Conservation (phyloP, 2,113 vertebrate species). For the Sceloporus undulatus region DNA sequence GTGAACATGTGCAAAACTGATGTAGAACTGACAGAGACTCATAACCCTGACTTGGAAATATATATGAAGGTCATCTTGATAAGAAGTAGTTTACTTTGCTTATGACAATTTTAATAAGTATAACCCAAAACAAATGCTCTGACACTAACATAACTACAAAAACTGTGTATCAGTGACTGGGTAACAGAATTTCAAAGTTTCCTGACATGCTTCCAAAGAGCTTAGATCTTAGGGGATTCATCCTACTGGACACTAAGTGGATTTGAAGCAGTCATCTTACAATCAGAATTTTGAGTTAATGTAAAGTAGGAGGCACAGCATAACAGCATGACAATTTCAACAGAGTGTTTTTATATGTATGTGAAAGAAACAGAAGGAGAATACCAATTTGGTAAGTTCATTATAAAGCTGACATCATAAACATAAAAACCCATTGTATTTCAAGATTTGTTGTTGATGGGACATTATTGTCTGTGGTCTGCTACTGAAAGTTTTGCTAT, state of each 20-base stretch:
- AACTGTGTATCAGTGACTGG: not conserved
- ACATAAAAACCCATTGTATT: not conserved
- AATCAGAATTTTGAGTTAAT: not conserved
- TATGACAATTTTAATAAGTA: too few species aligned
- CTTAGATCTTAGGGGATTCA: not conserved
- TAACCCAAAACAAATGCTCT: not conserved
- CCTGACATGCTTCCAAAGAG: not conserved
- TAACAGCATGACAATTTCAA: not conserved
- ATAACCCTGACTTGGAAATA: not conserved
- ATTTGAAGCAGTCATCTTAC: not conserved
- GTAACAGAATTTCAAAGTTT: not conserved
- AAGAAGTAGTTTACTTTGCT: too few species aligned
- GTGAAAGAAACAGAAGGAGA: not conserved
- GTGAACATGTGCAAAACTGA: not conserved
- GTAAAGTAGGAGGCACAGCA: not conserved
- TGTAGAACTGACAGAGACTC: not conserved
- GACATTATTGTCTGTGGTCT: constrained; percentile 12
- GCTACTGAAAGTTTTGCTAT: constrained; percentile 15
- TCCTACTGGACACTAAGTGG: not conserved
- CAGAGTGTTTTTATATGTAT: too few species aligned
- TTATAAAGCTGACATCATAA: not conserved
- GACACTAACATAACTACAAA: not conserved
- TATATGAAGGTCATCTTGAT: too few species aligned
- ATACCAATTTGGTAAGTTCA: not conserved
- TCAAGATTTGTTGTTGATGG: not conserved